Conservation (phyloP, 2,888 invertebrate genomes). For the Andrena hattorfiana region DNA sequence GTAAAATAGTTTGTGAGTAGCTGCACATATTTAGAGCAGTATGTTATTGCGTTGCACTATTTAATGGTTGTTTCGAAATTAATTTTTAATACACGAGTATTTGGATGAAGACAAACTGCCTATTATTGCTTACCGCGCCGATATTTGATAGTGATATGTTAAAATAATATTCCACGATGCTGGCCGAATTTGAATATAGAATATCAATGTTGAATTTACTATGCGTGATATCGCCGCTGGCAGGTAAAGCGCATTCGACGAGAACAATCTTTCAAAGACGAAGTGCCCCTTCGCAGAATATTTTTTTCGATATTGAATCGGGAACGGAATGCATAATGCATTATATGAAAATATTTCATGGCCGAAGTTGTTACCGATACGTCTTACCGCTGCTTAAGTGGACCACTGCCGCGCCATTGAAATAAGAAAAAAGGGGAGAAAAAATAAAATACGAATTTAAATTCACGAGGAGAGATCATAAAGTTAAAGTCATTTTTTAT, state of each 20-base stretch:
- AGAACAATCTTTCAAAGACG: conserved; percentile 49
- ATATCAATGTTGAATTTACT: conserved; percentile 53
- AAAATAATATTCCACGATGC: conserved; percentile 38
- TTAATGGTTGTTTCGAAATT: neutral
- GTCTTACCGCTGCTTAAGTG: conserved; percentile 17
- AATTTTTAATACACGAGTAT: neutral
- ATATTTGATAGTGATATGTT: conserved; percentile 27
- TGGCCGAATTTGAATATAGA: conserved; percentile 65
- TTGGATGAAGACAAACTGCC: neutral
- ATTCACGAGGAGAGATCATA: too few relatives aligned
- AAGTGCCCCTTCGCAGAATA: conserved; percentile 42
- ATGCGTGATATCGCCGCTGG: conserved; percentile 46
- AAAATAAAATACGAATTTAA: too few relatives aligned
- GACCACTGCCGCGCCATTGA: conserved; percentile 4
- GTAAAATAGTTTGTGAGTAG: too few relatives aligned
- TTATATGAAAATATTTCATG: conserved; percentile 59
- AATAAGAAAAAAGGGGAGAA: neutral
- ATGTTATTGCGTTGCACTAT: too few relatives aligned
- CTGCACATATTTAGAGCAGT: too few relatives aligned
- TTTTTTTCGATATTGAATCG: conserved; percentile 65
- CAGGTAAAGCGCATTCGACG: conserved; percentile 38
- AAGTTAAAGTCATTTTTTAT: too few relatives aligned
- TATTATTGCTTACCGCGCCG: conserved; percentile 15
- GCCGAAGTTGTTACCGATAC: conserved; percentile 44
- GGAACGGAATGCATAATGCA: conserved; percentile 66